These are phyloP conservation scores for Etia nguti DNA, from an alignment of 2,113 vertebrate genomes.

Conservation along the genomic window DNA sequence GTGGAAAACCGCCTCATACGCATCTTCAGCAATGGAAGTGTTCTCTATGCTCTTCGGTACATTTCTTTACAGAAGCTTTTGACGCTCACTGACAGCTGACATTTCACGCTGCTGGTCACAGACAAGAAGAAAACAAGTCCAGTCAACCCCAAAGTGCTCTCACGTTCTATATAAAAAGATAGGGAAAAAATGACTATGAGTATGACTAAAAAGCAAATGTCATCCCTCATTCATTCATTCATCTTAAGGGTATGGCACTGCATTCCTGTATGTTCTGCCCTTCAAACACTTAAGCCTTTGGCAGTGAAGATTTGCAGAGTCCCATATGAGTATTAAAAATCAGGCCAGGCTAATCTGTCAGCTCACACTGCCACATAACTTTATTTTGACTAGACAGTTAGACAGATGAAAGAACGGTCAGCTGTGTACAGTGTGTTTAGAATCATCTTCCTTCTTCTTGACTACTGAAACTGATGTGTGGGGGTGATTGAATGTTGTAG, in stretches of 20 bases:
- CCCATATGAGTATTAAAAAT: neutral
- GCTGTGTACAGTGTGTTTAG: neutral
- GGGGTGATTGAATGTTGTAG: neutral
- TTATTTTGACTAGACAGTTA: neutral
- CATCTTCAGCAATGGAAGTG: constrained; percentile 86
- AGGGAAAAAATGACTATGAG: neutral
- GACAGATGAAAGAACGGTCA: neutral
- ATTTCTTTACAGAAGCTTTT: neutral
- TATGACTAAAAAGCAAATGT: neutral
- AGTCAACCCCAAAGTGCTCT: neutral
- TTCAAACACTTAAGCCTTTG: neutral
- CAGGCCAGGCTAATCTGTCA: neutral
- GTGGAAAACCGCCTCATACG: constrained; percentile 86
- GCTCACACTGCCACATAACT: neutral
- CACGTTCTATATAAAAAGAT: neutral
- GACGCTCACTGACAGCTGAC: neutral
- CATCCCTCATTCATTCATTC: constrained; percentile 10
- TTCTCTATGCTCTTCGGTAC: constrained; percentile 86
- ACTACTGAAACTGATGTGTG: neutral
- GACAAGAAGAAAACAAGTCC: neutral
- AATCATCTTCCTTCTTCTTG: neutral
- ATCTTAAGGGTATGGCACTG: neutral
- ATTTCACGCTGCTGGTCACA: neutral
- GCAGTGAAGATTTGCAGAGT: neutral
- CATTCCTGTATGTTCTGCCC: neutral